These are phyloP conservation scores for Choloepus didactylus DNA, from an alignment of 2,797 vertebrate genomes.

Conservation along the genomic window DNA sequence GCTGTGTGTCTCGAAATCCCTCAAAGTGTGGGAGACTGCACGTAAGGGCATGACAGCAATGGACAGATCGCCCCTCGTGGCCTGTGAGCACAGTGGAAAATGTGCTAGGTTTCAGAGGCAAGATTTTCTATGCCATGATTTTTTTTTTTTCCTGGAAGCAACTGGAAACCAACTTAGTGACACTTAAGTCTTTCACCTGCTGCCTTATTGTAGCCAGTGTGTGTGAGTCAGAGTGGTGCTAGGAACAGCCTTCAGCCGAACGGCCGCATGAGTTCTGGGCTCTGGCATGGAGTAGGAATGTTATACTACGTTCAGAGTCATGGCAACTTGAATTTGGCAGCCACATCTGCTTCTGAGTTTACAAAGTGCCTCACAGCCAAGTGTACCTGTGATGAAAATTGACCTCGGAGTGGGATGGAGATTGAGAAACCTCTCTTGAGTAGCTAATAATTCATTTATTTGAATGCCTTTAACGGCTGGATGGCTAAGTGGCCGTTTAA, in stretches of 20 bases:
- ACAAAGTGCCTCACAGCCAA: conserved; percentile 37
- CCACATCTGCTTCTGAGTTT: conserved; percentile 64
- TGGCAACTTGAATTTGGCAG: conserved; percentile 76
- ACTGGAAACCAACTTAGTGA: conserved; percentile 80
- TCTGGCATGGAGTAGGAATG: conserved; percentile 51
- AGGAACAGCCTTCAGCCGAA: conserved; percentile 58
- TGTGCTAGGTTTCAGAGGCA: conserved; percentile 52
- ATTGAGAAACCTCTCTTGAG: conserved; percentile 63
- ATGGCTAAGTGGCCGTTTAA: background rate
- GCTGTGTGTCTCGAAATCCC: background rate
- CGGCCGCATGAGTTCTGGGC: conserved; percentile 31
- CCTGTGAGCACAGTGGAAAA: background rate
- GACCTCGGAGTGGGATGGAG: conserved; percentile 49
- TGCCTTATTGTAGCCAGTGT: conserved; percentile 63
- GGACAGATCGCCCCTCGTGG: background rate
- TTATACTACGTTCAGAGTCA: conserved; percentile 74
- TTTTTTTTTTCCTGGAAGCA: conserved; percentile 80
- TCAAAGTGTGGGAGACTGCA: background rate
- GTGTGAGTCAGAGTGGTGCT: conserved; percentile 74
- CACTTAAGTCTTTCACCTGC: conserved; percentile 84
- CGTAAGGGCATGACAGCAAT: background rate
- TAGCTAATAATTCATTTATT: background rate
- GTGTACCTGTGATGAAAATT: conserved; percentile 63
- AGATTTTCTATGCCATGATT: conserved; percentile 56
- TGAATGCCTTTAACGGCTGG: background rate